phyloP scores from a whole-genome alignment of 2,888 invertebrate species.

The Phyto melanocephala region DNA sequence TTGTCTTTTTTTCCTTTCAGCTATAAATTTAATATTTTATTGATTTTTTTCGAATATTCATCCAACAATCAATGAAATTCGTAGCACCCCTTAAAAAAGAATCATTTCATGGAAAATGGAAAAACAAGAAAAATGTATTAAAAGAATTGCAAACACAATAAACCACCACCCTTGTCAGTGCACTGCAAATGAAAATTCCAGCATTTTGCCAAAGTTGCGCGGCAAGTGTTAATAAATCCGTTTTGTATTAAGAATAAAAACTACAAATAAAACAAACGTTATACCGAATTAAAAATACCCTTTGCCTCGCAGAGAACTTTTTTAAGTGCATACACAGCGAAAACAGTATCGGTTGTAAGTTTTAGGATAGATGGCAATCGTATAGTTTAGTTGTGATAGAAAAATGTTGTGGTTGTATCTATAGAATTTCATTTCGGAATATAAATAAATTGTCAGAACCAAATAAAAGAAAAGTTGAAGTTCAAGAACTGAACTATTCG shows the following conservation, averaged over 20 bases:
- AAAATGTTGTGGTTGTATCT: too few species aligned
- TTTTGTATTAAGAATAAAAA: neutral
- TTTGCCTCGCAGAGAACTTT: too few species aligned
- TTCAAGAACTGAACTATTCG: too few species aligned
- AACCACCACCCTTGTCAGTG: conserved; percentile 6
- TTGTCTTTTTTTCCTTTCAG: neutral
- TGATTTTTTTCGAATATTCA: neutral
- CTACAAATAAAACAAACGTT: too few species aligned
- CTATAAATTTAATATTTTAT: neutral
- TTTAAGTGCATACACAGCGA: too few species aligned
- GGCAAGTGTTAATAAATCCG: neutral
- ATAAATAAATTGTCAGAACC: too few species aligned
- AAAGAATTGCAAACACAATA: neutral
- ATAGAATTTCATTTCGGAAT: too few species aligned
- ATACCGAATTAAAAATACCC: too few species aligned
- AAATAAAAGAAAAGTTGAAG: too few species aligned
- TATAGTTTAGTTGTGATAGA: too few species aligned
- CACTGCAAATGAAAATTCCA: neutral
- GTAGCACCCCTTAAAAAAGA: neutral
- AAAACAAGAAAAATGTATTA: neutral
- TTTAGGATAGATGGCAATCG: too few species aligned
- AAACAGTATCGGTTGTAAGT: too few species aligned
- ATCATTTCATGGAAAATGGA: neutral
- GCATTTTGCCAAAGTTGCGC: neutral
- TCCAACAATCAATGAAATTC: neutral